phyloP scores from a whole-genome alignment of 1,140 invertebrate species.

The Drosophila biarmipes region DNA sequence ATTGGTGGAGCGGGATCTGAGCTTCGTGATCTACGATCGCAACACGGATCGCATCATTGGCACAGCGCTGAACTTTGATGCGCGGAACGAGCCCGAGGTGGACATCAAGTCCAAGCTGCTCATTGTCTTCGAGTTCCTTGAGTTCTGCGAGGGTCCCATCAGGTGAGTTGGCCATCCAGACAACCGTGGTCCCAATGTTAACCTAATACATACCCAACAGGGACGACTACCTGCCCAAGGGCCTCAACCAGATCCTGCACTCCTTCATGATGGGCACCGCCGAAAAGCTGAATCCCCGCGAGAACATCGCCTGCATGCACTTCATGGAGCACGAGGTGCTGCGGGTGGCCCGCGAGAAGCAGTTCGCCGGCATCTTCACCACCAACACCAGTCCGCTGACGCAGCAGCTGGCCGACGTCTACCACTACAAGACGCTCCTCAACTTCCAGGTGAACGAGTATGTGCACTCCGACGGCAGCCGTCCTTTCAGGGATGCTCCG shows the following conservation, averaged over 20 bases:
- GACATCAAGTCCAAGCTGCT: conserved; percentile 88
- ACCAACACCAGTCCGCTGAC: conserved; percentile 94
- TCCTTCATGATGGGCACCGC: conserved; percentile 94
- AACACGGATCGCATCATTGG: conserved; percentile 85
- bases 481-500: conserved; percentile 90
- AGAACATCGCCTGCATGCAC: conserved; percentile 91
- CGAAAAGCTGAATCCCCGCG: conserved; percentile 86
- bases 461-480: conserved; percentile 88
- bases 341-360: conserved; percentile 87
- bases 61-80: conserved; percentile 91
- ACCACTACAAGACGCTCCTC: conserved; percentile 90
- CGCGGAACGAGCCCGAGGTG: conserved; percentile 90
- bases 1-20: conserved; percentile 88
- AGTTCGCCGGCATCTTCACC: conserved; percentile 91
- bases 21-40: conserved; percentile 87
- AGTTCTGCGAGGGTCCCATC: conserved; percentile 90
- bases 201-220: conserved; percentile 67
- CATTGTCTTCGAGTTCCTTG: conserved; percentile 92
- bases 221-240: conserved; percentile 87
- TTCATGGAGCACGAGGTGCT: conserved; percentile 91
- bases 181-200: background rate
- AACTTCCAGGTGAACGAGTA: conserved; percentile 93
- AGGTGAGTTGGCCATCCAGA: conserved; percentile 83
- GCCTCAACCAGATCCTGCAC: conserved; percentile 90
- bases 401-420: conserved; percentile 92